Base-by-base conservation (phyloP, 2,113 vertebrate species). In the Ariopsis seemanni region DNA sequence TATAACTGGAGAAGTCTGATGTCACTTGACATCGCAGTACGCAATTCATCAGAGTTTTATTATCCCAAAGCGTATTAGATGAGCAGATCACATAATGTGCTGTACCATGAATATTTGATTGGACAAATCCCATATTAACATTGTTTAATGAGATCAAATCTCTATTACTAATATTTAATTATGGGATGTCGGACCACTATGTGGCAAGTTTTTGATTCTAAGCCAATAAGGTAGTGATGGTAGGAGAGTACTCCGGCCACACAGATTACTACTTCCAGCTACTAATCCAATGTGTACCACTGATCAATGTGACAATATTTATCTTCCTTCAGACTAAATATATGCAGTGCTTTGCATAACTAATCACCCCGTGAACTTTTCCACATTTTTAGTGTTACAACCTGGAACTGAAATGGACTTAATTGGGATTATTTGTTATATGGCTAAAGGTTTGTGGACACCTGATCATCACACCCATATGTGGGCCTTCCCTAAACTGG, bases 81-180 rank as follows among this genome's bases (percentile, higher is more conserved):
- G 80, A 89, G 80, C 82, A 52, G 85, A 86, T 88, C 86, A 83
- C 50, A 82, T 83, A 86, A 88, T 42, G 25, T 82, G 80, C 60
- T 85, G 60, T 84, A 85, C 69, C 53, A 86, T 85, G 89, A 92
- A 91, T 86, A 90, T 91, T 92, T 91, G 88, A 91, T 90, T 80
- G 86, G 82, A 89, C 87, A 91, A 90, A 91, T 88, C 83, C 86
- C 87, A 88, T 86, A 89, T 89, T 91, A 89, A 88, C 87, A 88
- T 90, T 67, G 81, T 91, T 91, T 91, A 89, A 91, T 89, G 82
- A 90, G 90, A 72, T 62, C 90, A 88, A 85, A 92, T 91, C 89
- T 84, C 55, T 89, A 85, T 86, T 86, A 86, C 83, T 83, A 89
- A 90, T 91, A 89, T 90, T 93, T 88, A 91, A 91, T 91, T 85